Evolutionary conservation across 2,113 vertebrate genomes (phyloP).

Genomic region (Stercorarius parasiticus): DNA sequence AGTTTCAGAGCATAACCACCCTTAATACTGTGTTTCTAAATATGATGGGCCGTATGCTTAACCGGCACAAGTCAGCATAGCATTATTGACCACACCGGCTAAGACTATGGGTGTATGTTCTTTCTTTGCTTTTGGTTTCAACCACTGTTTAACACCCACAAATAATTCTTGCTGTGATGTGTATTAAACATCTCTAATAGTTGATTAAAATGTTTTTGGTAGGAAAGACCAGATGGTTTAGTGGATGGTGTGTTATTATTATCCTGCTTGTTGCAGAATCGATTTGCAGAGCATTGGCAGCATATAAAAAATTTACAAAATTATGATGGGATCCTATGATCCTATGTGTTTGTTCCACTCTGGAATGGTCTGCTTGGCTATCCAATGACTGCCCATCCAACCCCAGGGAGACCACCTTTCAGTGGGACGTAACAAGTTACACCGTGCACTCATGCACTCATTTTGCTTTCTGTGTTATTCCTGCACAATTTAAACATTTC

Average conservation of each 20-base stretch:
- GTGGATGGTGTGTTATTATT: background rate
- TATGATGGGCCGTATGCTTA: constrained; percentile 30
- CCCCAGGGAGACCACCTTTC: background rate
- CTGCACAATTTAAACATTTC: background rate
- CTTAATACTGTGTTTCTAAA: constrained; percentile 71
- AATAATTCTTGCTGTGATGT: constrained; percentile 28
- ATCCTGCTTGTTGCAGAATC: background rate
- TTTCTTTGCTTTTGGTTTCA: constrained; percentile 40
- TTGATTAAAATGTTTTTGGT: constrained; percentile 54
- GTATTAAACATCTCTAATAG: constrained; percentile 53
- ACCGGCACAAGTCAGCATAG: background rate
- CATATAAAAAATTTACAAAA: background rate
- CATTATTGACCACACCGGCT: background rate
- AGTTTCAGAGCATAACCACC: constrained; percentile 70
- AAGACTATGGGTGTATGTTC: background rate
- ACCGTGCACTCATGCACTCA: fast-evolving
- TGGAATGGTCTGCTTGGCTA: background rate
- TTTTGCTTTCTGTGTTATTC: background rate
- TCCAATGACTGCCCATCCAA: fast-evolving
- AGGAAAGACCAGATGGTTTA: background rate
- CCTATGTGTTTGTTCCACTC: background rate
- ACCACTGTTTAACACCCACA: constrained; percentile 26
- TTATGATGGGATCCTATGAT: background rate
- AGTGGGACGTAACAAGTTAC: fast-evolving
- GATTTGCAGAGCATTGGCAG: background rate